These are phyloP conservation scores for Cynopterus brachyotis DNA, from an alignment of 2,113 vertebrate species.

Conservation along the genomic window DNA sequence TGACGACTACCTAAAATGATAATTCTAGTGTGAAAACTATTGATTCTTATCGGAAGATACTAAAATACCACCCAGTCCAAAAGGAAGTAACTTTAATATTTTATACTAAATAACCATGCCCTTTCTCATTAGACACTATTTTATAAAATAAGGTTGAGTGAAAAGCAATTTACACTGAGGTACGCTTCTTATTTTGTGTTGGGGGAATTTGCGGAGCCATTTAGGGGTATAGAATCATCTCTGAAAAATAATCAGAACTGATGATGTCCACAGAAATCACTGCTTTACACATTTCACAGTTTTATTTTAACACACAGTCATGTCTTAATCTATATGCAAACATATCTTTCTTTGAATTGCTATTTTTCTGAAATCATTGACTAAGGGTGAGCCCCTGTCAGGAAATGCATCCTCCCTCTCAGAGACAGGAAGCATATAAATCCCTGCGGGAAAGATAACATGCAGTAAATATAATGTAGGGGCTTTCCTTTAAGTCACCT, in stretches of 20 bases:
- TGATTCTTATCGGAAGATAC: background rate
- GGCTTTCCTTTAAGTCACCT: background rate
- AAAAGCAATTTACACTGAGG: background rate
- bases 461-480: rapidly evolving
- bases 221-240: background rate
- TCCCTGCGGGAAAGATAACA: rapidly evolving
- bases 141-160: background rate
- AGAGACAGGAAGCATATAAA: background rate
- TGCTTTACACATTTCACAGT: background rate
- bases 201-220: background rate
- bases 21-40: background rate
- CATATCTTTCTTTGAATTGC: background rate
- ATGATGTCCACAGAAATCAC: background rate
- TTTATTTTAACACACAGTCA: background rate
- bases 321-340: background rate
- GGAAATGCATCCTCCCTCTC: background rate
- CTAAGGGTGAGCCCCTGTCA: background rate
- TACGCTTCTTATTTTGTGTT: background rate
- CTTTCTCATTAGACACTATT: background rate
- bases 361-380: background rate
- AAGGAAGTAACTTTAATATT: background rate
- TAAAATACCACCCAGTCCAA: background rate
- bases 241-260: background rate
- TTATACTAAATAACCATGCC: background rate
- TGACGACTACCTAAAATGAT: background rate